phyloP scores from a whole-genome alignment of 37 sponge, comb jelly and placozoan species.

The Beroe forskalii region DNA sequence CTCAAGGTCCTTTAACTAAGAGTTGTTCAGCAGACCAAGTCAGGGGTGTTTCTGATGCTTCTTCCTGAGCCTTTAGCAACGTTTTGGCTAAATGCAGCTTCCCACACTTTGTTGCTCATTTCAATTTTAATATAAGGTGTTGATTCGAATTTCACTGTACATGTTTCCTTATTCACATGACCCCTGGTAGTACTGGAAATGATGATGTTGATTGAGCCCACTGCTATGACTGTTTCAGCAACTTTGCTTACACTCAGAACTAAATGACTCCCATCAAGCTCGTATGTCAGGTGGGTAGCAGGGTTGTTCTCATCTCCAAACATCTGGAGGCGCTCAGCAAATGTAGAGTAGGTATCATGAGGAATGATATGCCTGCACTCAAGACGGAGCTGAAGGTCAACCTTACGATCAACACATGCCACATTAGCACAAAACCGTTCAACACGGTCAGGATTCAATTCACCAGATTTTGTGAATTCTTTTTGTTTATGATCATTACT shows the following conservation, averaged over 20 bases:
- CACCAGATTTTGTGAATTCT: constrained; percentile 17
- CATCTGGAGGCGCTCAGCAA: constrained; percentile 17
- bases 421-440: constrained; percentile 44
- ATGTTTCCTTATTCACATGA: neutral
- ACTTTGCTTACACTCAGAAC: constrained; percentile 16
- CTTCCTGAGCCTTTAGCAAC: constrained; percentile 4
- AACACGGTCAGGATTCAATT: constrained; percentile 17
- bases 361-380: constrained; percentile 25
- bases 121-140: constrained; percentile 30
- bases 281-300: neutral
- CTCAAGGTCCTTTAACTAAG: constrained; percentile 50
- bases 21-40: constrained; percentile 64
- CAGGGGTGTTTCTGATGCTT: neutral
- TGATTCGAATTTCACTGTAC: neutral
- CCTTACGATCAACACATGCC: constrained; percentile 38
- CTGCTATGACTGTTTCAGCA: constrained; percentile 14
- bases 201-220: constrained; percentile 3
- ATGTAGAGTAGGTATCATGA: neutral
- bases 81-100: constrained; percentile 48
- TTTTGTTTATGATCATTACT: constrained; percentile 44
- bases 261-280: neutral
- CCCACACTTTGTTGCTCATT: constrained; percentile 41
- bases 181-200: constrained; percentile 16
- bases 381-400: constrained; percentile 8
- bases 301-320: neutral